Percentiles rank a stretch among this genome's conserved stretches.
Evolutionary conservation across 2,113 vertebrate genomes (phyloP).

Genomic region (Tretioscincus oriximinensis): DNA sequence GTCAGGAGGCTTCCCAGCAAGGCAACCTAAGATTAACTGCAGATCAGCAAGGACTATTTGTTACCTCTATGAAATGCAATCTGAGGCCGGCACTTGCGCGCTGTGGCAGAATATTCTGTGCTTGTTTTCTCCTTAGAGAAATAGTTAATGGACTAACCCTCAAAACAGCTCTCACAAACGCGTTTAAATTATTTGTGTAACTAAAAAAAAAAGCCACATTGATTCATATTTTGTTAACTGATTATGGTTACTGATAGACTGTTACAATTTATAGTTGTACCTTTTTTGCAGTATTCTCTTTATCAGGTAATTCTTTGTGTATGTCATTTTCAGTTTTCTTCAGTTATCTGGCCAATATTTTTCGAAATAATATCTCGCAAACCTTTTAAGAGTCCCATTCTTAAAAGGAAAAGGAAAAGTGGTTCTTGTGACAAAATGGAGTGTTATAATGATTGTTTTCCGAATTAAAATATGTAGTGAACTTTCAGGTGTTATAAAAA

Average conservation of each 20-base stretch:
- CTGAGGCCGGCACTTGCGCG: slow-evolving; percentile 56
- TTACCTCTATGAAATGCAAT: slow-evolving; percentile 74
- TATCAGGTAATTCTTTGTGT: not conserved
- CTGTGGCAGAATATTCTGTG: slow-evolving; percentile 55
- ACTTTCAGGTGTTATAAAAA: slow-evolving; percentile 1
- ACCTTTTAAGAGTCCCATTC: not conserved
- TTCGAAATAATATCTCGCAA: not conserved
- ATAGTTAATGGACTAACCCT: slow-evolving; percentile 44
- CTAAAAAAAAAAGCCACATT: not conserved
- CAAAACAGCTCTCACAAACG: slow-evolving; percentile 27
- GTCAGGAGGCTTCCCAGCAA: slow-evolving; percentile 60
- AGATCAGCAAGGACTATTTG: slow-evolving; percentile 73
- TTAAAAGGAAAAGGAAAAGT: not conserved
- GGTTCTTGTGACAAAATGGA: not conserved
- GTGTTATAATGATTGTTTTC: not conserved
- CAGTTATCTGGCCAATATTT: not conserved
- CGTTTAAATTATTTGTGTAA: slow-evolving; percentile 13
- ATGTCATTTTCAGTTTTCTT: not conserved
- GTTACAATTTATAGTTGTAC: not conserved
- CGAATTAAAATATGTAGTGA: not conserved
- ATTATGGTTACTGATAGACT: not conserved
- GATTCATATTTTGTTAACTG: slow-evolving; percentile 3
- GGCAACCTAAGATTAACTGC: slow-evolving; percentile 71
- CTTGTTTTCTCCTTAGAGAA: slow-evolving; percentile 46
- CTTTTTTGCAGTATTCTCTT: not conserved